Conservation (phyloP, 2,888 invertebrate genomes). For the Allophyes oxyacanthae region DNA sequence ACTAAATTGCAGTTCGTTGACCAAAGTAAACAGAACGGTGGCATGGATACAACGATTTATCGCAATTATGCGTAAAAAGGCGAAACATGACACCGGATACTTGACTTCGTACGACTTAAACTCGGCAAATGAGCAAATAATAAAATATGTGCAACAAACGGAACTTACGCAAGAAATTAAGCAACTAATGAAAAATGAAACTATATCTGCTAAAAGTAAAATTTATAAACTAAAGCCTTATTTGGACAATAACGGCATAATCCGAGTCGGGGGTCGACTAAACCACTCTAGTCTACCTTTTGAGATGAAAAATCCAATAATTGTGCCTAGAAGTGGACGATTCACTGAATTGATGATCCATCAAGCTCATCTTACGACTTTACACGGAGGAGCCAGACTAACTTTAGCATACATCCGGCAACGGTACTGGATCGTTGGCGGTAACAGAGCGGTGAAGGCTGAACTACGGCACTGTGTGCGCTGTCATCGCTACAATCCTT, state of each 20-base stretch:
- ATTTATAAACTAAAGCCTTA: conserved; percentile 11
- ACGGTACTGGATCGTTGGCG: conserved; percentile 15
- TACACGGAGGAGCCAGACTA: conserved; percentile 18
- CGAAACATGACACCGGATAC: too few relatives aligned
- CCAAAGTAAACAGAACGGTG: too few relatives aligned
- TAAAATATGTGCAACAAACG: conserved; percentile 5
- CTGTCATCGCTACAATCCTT: neutral
- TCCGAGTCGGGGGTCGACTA: conserved; percentile 15
- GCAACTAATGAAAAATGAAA: conserved; percentile 1
- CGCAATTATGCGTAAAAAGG: too few relatives aligned
- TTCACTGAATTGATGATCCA: conserved; percentile 6
- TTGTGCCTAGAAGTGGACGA: neutral
- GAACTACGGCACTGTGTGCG: conserved; percentile 4
- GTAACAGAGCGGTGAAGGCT: conserved; percentile 5
- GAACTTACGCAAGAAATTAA: conserved; percentile 3
- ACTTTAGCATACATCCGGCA: conserved; percentile 10
- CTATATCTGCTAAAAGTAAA: neutral
- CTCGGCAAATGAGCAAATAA: too few relatives aligned
- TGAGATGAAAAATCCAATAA: conserved; percentile 6
- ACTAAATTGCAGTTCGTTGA: too few relatives aligned
- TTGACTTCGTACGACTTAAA: too few relatives aligned
- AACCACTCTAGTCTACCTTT: conserved; percentile 1
- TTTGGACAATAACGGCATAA: conserved; percentile 3
- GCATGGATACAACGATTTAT: too few relatives aligned
- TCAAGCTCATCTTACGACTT: neutral